phyloP scores from a whole-genome alignment of 2,113 vertebrate species.

The Myrmecophaga tridactyla region DNA sequence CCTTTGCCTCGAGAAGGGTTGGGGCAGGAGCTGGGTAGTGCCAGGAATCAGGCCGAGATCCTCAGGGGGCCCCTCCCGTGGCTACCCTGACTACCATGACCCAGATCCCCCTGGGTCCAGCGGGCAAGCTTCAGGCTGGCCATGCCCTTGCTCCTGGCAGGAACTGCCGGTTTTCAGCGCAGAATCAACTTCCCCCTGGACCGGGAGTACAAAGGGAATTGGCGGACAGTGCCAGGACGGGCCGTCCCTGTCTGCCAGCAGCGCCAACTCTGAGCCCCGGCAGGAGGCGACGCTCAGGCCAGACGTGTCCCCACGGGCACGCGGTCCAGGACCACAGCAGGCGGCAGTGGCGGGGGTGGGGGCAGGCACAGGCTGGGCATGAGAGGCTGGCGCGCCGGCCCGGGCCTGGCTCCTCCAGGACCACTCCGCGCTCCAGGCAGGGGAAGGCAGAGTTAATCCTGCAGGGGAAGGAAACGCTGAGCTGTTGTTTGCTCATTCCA shows the following conservation, averaged over 20 bases:
- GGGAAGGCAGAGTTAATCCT: not conserved
- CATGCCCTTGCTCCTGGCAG: not conserved
- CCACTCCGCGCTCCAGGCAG: not conserved
- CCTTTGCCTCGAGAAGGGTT: not conserved
- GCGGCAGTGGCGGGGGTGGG: fast-evolving
- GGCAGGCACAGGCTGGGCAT: too few relatives aligned
- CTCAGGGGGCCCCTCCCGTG: not conserved
- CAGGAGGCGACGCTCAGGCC: not conserved
- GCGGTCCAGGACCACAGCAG: not conserved
- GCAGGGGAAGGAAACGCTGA: not conserved
- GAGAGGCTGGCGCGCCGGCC: too few relatives aligned
- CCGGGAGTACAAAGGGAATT: not conserved
- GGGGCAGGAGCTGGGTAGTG: not conserved
- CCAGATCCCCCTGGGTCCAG: not conserved
- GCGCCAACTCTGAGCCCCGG: fast-evolving
- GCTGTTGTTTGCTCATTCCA: slow-evolving; percentile 3
- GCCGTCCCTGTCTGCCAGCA: not conserved
- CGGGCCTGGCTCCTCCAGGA: not conserved
- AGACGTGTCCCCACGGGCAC: fast-evolving
- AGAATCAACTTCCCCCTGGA: not conserved
- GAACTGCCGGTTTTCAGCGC: not conserved
- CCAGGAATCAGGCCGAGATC: not conserved
- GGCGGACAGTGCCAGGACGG: not conserved
- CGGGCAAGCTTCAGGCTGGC: not conserved
- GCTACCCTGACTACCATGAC: not conserved